phyloP scores from a whole-genome alignment of 2,113 vertebrate genomes.

The Calidris pugnax region DNA sequence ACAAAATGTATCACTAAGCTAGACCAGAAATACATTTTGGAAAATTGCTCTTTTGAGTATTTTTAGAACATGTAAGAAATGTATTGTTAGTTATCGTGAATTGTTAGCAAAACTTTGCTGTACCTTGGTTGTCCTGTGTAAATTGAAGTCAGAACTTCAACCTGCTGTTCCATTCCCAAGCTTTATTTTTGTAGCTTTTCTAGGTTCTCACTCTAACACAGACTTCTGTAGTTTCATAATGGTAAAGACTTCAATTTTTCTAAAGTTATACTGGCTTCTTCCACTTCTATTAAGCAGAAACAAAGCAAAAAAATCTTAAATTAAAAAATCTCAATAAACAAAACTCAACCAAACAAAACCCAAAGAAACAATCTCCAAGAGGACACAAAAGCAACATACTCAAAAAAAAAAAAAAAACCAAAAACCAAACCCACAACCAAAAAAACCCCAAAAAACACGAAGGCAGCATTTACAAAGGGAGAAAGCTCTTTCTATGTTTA shows the following conservation, averaged over 20 bases:
- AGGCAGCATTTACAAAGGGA: neutral
- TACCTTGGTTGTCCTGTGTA: neutral
- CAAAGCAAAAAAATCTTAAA: neutral
- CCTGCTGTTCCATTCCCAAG: neutral
- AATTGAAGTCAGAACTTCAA: neutral
- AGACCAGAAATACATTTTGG: neutral
- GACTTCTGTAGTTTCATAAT: neutral
- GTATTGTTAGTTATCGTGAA: neutral
- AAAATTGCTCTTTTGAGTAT: neutral
- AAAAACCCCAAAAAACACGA: too few relatives aligned
- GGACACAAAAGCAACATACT: neutral
- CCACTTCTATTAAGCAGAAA: neutral
- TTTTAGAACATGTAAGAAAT: neutral
- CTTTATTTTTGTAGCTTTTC: neutral
- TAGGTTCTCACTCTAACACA: neutral
- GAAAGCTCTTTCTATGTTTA: neutral
- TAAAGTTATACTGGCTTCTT: neutral
- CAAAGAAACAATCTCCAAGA: neutral
- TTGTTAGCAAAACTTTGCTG: neutral
- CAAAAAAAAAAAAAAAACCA: neutral
- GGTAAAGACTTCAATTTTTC: neutral
- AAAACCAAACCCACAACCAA: too few relatives aligned
- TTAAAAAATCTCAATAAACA: neutral
- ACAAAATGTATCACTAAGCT: neutral
- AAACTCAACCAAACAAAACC: neutral